Conservation (phyloP, 2,797 vertebrate species). For the Crocodylus rhombifer region DNA sequence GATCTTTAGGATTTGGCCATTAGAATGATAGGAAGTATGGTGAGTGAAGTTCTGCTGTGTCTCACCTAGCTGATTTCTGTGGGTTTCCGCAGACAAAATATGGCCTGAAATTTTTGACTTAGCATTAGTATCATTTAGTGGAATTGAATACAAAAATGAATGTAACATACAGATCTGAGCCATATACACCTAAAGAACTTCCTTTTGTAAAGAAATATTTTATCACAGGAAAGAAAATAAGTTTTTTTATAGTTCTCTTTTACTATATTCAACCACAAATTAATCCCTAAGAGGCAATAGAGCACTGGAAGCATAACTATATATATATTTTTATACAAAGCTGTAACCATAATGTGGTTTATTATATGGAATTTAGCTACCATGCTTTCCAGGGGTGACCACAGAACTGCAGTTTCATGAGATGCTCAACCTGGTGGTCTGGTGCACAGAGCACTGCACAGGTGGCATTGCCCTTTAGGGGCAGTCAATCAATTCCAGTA, state of each 20-base stretch:
- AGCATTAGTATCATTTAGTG: neutral
- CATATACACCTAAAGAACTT: neutral
- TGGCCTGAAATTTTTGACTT: neutral
- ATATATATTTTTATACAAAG: neutral
- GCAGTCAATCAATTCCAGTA: neutral
- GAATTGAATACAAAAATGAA: neutral
- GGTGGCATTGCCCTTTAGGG: neutral
- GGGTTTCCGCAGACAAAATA: neutral
- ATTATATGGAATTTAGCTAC: neutral
- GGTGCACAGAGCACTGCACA: neutral
- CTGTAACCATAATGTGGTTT: neutral
- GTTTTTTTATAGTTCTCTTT: neutral
- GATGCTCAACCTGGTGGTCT: neutral
- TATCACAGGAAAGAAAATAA: neutral
- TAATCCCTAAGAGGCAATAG: neutral
- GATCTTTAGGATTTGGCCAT: neutral
- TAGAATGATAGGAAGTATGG: neutral
- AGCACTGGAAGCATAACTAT: neutral
- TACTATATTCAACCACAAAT: neutral
- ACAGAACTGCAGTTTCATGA: neutral
- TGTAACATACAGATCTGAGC: neutral
- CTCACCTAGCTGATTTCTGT: neutral
- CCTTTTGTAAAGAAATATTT: neutral
- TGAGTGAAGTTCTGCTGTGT: neutral
- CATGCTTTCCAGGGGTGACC: neutral